Percentiles rank a stretch among this genome's conserved stretches.
phyloP scores from a whole-genome alignment of 1,140 invertebrate genomes.

The Orussus abietinus region DNA sequence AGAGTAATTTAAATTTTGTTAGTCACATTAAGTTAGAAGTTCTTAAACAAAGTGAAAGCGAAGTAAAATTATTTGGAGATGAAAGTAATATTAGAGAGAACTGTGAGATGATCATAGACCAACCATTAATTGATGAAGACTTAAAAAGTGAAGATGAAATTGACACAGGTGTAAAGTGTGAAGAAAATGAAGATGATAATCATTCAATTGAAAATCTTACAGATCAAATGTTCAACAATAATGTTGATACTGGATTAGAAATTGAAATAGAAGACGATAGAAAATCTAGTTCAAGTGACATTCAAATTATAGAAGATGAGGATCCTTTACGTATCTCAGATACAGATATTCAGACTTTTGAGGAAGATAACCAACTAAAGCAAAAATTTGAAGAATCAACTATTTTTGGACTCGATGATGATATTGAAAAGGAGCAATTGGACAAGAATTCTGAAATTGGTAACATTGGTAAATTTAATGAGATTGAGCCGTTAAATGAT shows the following conservation, averaged over 20 bases:
- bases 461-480: slow-evolving; percentile 15
- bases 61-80: slow-evolving; percentile 1
- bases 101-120: slow-evolving; percentile 27
- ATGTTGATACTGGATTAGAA: slow-evolving; percentile 26
- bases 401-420: slow-evolving; percentile 16
- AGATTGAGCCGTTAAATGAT: slow-evolving; percentile 16
- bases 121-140: slow-evolving; percentile 13
- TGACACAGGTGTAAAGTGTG: slow-evolving; percentile 36
- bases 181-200: slow-evolving; percentile 28
- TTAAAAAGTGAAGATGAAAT: slow-evolving; percentile 32
- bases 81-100: slow-evolving; percentile 11
- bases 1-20: slow-evolving; percentile 53
- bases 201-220: too few relatives aligned
- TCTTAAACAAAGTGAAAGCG: slow-evolving; percentile 13
- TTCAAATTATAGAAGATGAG: slow-evolving; percentile 46
- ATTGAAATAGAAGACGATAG: slow-evolving; percentile 37
- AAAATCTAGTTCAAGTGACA: slow-evolving; percentile 39
- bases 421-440: slow-evolving; percentile 2
- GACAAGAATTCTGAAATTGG: slow-evolving; percentile 7
- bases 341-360: slow-evolving; percentile 22
- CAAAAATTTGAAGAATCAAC: slow-evolving; percentile 18
- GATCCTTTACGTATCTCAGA: slow-evolving; percentile 33
- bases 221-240: slow-evolving; percentile 17
- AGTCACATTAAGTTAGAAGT: slow-evolving; percentile 30
- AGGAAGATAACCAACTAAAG: slow-evolving; percentile 20